phyloP scores from a whole-genome alignment of 2,888 invertebrate genomes.

The Orthosia gracilis region DNA sequence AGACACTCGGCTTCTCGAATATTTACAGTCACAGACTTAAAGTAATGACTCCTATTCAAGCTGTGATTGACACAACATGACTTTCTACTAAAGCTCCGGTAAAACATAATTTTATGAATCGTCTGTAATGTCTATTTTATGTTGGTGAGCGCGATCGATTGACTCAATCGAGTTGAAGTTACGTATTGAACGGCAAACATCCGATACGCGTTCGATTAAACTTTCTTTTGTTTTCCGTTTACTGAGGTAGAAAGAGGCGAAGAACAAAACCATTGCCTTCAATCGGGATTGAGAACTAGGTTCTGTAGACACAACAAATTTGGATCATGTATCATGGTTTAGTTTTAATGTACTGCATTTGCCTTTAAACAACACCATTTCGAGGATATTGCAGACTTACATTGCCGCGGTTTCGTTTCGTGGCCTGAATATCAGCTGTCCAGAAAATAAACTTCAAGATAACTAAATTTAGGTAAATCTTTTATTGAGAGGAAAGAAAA shows the following conservation, averaged over 20 bases:
- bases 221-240: constrained; percentile 68
- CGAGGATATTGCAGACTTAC: no score
- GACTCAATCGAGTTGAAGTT: constrained; percentile 64
- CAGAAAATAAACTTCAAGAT: no score
- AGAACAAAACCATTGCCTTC: constrained; percentile 24
- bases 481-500: constrained; percentile 4
- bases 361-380: background rate
- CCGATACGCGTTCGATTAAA: constrained; percentile 65
- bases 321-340: background rate
- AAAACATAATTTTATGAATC: constrained; percentile 26
- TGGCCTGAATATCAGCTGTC: no score
- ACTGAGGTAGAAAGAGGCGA: constrained; percentile 13
- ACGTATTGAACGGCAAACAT: constrained; percentile 66
- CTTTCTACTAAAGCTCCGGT: constrained; percentile 49
- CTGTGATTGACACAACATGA: constrained; percentile 30
- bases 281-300: constrained; percentile 11
- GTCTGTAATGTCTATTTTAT: constrained; percentile 30
- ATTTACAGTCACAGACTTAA: constrained; percentile 9
- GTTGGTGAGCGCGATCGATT: constrained; percentile 52
- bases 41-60: constrained; percentile 27
- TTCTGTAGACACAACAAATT: background rate
- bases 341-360: background rate
- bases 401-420: no score
- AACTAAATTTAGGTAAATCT: background rate
- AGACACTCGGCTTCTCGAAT: background rate